These are phyloP conservation scores for Lithodes maja DNA, from an alignment of 2,888 invertebrate genomes.

Conservation along the genomic window DNA sequence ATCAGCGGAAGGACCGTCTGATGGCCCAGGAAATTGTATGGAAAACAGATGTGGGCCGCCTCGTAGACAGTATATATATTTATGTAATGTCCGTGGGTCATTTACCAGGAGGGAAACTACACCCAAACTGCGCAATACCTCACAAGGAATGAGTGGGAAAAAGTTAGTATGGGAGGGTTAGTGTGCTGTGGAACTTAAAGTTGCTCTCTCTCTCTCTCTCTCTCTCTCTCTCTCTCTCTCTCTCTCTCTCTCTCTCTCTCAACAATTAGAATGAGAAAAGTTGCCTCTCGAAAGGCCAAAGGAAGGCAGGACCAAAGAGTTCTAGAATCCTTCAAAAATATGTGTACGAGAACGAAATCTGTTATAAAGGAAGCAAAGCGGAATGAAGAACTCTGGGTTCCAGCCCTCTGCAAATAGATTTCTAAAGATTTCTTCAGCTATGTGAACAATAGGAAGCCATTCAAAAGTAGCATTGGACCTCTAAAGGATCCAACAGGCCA, in stretches of 20 bases:
- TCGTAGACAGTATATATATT: neutral
- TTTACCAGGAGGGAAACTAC: neutral
- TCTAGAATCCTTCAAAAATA: too few species aligned
- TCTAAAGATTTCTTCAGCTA: too few species aligned
- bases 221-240: neutral
- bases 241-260: neutral
- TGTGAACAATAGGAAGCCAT: too few species aligned
- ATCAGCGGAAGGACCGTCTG: conserved; percentile 13
- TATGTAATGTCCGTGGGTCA: neutral
- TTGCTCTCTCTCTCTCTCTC: conserved; percentile 5
- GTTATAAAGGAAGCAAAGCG: too few species aligned
- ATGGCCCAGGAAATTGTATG: conserved; percentile 27
- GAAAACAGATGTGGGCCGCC: conserved; percentile 10
- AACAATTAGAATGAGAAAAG: neutral
- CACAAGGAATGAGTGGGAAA: neutral
- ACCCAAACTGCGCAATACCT: neutral
- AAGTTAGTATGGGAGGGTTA: too few species aligned
- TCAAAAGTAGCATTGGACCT: too few species aligned
- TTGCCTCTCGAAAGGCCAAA: too few species aligned
- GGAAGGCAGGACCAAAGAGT: too few species aligned
- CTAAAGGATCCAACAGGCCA: too few species aligned
- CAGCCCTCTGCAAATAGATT: too few species aligned
- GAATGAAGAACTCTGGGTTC: too few species aligned
- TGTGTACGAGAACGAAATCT: too few species aligned
- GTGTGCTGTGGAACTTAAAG: neutral